Evolutionary conservation across 2,113 vertebrate species (phyloP).

Genomic region (Sebastes schlegelii): DNA sequence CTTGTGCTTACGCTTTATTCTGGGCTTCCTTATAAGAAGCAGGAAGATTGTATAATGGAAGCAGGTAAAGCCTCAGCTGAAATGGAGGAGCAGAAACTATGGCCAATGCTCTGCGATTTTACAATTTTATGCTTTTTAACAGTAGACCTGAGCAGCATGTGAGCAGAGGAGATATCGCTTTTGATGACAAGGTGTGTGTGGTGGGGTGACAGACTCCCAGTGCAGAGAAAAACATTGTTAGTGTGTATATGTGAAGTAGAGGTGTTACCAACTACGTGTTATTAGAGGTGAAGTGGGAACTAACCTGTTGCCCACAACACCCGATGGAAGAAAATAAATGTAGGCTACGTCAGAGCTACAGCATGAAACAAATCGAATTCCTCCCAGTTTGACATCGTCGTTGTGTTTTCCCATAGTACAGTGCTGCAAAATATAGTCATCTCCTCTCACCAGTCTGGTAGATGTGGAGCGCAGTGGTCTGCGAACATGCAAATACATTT

Average conservation of each 20-base stretch:
- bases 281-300: slow-evolving; percentile 41
- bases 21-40: slow-evolving; percentile 13
- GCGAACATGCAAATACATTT: slow-evolving; percentile 38
- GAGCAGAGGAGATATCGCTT: slow-evolving; percentile 18
- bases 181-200: slow-evolving; percentile 4
- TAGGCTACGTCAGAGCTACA: not conserved
- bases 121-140: not conserved
- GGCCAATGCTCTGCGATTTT: slow-evolving; percentile 8
- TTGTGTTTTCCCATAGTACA: not conserved
- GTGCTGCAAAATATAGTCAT: not conserved
- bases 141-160: slow-evolving; percentile 13
- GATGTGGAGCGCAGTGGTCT: slow-evolving; percentile 14
- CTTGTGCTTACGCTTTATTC: slow-evolving; percentile 40
- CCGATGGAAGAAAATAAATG: not conserved
- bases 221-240: not conserved
- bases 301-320: slow-evolving; percentile 37
- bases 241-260: slow-evolving; percentile 35
- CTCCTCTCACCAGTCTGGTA: slow-evolving; percentile 9
- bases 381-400: not conserved
- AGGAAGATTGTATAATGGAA: slow-evolving; percentile 22
- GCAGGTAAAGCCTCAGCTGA: slow-evolving; percentile 21
- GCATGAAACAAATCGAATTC: not conserved
- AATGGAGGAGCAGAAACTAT: slow-evolving; percentile 6
- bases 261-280: slow-evolving; percentile 44
- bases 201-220: slow-evolving; percentile 4